Evolutionary conservation across 2,888 invertebrate species (phyloP), one percentile per base, ranked within the genome.

Genomic region (Ichneumoninae sp.): DNA sequence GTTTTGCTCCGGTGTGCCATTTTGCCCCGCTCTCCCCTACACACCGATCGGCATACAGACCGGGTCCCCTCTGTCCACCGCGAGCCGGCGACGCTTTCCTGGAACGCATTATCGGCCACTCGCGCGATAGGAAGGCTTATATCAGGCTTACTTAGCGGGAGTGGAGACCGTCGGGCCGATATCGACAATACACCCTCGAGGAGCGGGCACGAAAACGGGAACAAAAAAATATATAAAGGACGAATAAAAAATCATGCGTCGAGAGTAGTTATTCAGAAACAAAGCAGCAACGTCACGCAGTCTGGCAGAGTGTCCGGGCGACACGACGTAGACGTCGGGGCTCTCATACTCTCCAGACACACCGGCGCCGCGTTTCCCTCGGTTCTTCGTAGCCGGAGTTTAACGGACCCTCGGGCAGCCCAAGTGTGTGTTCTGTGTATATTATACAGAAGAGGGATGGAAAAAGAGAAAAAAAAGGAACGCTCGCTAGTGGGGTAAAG

Each of bases 281-380:
- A 78, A 63, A 57, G 70, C 60, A 63, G 80, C 63, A 70, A 76
- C 69, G 81, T 81, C 81, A 81, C 81, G 83, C 77, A 77, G 68
- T 68, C 63, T 30, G 60, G 50, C 75, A 70, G 57, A 75, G n/a
- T n/a, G 52, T 65, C 75, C 65, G 52, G 22, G 33, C 57, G 63
- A 33, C 36, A 44, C 70, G 73, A 50, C 33, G 44, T 63, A 52
- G 69, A 78, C 73, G 40, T 71, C 76, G 60, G 71, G 68, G 47
- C 50, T 52, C 40, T 57, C 44, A 69, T 40, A 68, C 65, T 79
- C 33, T 33, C 74, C 79, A 83, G 83, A 83, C 83, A 79, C 33
- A 52, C 70, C 36, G 79, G 70, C 79, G 83, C 83, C 83, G 33
- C 63, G 70, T 83, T 79, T 79, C 79, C 70, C 75, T 66, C 70